phyloP scores from a whole-genome alignment of 2,797 vertebrate genomes.

The Hyperoplus immaculatus region DNA sequence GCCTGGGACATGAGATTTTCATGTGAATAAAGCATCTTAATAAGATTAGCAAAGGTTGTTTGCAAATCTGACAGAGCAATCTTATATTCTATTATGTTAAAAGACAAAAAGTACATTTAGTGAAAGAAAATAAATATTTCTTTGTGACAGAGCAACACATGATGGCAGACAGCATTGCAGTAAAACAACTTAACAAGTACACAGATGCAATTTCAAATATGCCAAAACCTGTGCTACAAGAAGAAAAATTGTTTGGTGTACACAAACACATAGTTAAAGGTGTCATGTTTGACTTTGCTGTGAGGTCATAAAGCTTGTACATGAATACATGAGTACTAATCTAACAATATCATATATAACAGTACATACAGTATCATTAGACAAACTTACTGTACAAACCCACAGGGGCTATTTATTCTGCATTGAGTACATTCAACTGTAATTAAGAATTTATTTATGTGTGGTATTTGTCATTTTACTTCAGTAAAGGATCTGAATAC shows the following conservation, averaged over 20 bases:
- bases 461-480: background rate
- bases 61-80: too few relatives aligned
- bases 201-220: background rate
- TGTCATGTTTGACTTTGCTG: background rate
- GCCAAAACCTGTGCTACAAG: background rate
- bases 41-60: background rate
- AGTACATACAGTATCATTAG: background rate
- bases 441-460: background rate
- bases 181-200: background rate
- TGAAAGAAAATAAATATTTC: background rate
- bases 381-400: background rate
- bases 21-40: background rate
- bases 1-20: background rate
- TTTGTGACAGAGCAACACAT: too few relatives aligned
- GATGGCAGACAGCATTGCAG: background rate
- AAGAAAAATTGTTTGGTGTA: background rate
- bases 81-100: background rate
- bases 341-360: background rate
- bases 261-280: slow-evolving; percentile 4
- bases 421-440: background rate
- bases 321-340: background rate
- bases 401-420: background rate
- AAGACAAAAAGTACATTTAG: background rate
- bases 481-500: background rate
- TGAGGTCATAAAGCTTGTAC: background rate